Base-by-base conservation (phyloP, 2,888 invertebrate genomes). In the Gymnoscelis rufifasciata region DNA sequence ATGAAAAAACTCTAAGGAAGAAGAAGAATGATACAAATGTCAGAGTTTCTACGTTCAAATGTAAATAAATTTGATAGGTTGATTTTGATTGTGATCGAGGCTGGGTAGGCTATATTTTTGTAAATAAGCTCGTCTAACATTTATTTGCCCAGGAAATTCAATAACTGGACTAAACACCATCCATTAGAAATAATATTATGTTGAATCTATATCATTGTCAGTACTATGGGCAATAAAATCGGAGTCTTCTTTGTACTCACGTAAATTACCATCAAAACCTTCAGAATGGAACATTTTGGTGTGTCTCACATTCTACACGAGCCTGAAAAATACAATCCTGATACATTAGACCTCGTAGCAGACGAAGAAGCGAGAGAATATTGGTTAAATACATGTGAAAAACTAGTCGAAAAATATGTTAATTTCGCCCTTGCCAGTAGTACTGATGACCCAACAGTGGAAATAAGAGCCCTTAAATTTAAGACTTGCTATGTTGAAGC, bases 301-400 rank as follows among this genome's bases (percentile, higher is more conserved):
- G 68, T 87, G 49, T 76, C 82, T 38, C 87, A 88, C 56, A 77
- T 98, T 59, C 87, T 98, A 51, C 90, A 90, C 59, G 92, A 96
- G 78, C 93, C 94, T 42, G 89, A 90, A 58, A 90, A 91, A 67
- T 98, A 98, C 87, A 91, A 92, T 74, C 97, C 98, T 1, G 98
- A 99, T 78, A 96, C 97, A 23, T 93, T 97, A 56, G 97, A 98
- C 83, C 90, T 99, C 47, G 92, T 94, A 51, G 91, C 91, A 63
- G 97, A 98, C 76, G 89, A 90, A 56, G 94, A 95, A 71, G 98
- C 97, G 8, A 91, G 95, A 73, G 92, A 90, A 59, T 98, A 98
- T 80, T 99, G 98, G 98, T 90, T 98, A 36, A 91, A 93, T 54
- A 97, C 97, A 76, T 95, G 98, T 72, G 94, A 95, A 73, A 93